Percentiles rank a stretch among this genome's conserved stretches.
Evolutionary conservation across 2,797 vertebrate genomes (phyloP).

Genomic region (Characodon lateralis): DNA sequence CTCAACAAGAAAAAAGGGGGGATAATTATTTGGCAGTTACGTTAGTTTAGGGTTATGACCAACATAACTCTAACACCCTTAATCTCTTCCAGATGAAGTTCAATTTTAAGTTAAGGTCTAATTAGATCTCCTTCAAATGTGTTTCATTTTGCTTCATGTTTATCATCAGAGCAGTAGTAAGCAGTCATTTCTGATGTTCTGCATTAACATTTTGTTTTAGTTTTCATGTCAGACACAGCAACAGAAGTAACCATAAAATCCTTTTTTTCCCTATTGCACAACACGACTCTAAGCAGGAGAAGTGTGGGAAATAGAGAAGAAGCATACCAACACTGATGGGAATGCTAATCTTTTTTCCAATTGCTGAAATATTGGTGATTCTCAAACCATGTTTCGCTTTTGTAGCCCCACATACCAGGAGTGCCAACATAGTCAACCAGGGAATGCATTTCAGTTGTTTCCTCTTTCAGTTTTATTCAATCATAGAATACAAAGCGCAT

Average conservation of each 20-base stretch:
- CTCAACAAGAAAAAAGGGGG: neutral
- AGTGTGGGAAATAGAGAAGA: constrained; percentile 4
- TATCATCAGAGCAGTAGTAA: neutral
- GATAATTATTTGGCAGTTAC: constrained; percentile 9
- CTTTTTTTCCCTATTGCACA: neutral
- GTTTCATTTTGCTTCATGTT: neutral
- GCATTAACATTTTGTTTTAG: constrained; percentile 1
- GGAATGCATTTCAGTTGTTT: neutral
- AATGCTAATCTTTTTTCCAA: constrained; percentile 5
- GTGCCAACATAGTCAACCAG: neutral
- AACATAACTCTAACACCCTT: neutral
- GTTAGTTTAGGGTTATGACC: constrained; percentile 1
- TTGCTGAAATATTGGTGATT: neutral
- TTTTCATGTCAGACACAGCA: neutral
- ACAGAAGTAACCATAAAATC: neutral
- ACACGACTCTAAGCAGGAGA: neutral
- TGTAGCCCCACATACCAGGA: neutral
- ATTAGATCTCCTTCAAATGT: neutral
- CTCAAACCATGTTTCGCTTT: neutral
- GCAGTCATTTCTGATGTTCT: neutral
- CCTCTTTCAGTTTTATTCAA: constrained; percentile 1
- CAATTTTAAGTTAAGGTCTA: neutral
- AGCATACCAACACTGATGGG: neutral
- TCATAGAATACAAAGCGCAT: neutral
- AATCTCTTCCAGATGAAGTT: constrained; percentile 11